Percentiles rank a stretch among this genome's conserved stretches.
These are phyloP conservation scores for Bungarus multicinctus DNA, from an alignment of 2,113 vertebrate genomes.

Conservation along the genomic window DNA sequence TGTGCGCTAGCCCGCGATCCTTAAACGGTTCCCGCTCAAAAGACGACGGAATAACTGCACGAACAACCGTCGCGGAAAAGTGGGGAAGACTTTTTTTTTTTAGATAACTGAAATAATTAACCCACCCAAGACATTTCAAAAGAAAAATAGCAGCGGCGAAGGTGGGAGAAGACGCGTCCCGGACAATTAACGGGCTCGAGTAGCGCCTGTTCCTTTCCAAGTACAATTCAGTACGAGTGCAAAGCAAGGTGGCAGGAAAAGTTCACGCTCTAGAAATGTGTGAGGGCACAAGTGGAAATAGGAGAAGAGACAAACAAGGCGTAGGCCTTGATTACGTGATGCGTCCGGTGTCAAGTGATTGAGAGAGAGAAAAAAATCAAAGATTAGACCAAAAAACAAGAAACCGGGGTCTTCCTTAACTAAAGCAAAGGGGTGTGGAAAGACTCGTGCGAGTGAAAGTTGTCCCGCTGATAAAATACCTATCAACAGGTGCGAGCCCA, in stretches of 20 bases:
- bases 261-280: background rate
- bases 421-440: background rate
- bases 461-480: background rate
- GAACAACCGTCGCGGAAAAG: background rate
- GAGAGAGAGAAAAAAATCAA: too few relatives aligned
- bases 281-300: background rate
- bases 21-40: background rate
- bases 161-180: background rate
- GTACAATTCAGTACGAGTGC: background rate
- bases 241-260: background rate
- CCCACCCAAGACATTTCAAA: background rate
- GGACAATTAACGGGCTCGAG: background rate
- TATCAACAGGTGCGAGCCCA: background rate
- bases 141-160: background rate
- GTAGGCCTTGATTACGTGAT: background rate
- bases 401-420: background rate
- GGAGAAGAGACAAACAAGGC: background rate
- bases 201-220: background rate
- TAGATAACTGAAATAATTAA: background rate
- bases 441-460: too few relatives aligned
- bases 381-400: background rate
- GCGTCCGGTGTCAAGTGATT: too few relatives aligned
- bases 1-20: background rate
- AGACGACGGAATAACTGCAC: background rate
- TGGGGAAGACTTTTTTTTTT: background rate